Percentiles rank a stretch among this genome's conserved stretches.
phyloP scores from a whole-genome alignment of 2,113 vertebrate species.

The Cariama cristata region DNA sequence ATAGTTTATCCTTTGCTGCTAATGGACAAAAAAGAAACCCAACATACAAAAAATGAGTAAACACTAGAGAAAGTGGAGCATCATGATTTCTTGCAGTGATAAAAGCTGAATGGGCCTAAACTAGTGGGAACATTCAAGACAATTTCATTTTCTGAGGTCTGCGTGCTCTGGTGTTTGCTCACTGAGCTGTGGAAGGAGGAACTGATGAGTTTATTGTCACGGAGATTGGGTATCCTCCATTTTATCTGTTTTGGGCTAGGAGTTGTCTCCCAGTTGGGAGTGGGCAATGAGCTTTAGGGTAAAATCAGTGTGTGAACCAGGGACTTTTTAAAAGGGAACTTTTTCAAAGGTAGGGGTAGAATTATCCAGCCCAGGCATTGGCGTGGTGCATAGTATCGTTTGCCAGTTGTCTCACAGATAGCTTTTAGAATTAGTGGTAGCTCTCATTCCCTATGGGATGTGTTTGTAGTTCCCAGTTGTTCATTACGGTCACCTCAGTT shows the following conservation, averaged over 20 bases:
- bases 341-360: background rate
- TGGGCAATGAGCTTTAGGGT: background rate
- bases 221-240: background rate
- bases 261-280: background rate
- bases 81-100: background rate
- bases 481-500: background rate
- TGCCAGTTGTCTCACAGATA: background rate
- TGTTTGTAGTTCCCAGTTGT: background rate
- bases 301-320: background rate
- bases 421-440: background rate
- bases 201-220: background rate
- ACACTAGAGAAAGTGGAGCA: background rate
- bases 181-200: background rate
- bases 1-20: background rate
- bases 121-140: background rate
- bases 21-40: background rate
- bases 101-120: background rate
- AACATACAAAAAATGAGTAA: accelerated
- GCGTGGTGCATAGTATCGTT: background rate
- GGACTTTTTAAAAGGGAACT: background rate
- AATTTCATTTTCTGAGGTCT: background rate
- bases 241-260: background rate
- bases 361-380: background rate
- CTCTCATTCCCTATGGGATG: background rate
- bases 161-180: background rate